Evolutionary conservation across 2,888 invertebrate genomes (phyloP).

Genomic region (Ditylenchus weischeri): DNA sequence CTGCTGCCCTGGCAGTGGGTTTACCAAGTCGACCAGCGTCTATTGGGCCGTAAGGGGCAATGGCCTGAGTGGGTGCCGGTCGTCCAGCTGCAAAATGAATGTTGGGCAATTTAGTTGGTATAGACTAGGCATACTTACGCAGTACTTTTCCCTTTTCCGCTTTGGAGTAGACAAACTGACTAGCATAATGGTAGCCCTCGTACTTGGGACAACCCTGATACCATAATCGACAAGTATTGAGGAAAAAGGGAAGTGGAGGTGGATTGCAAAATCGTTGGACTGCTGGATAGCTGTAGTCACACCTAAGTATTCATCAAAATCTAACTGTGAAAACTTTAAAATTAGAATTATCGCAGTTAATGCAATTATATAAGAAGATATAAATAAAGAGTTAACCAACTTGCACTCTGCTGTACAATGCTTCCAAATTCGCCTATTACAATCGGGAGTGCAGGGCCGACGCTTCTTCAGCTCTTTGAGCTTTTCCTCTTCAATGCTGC

Average conservation of each 20-base stretch:
- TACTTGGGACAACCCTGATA: constrained; percentile 52
- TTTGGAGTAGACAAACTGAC: constrained; percentile 52
- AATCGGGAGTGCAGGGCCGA: constrained; percentile 52
- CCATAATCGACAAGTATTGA: constrained; percentile 52
- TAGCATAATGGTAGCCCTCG: constrained; percentile 48
- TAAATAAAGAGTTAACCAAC: background rate
- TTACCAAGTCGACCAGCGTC: too few relatives aligned
- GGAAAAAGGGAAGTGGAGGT: constrained; percentile 49
- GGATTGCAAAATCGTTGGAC: constrained; percentile 54
- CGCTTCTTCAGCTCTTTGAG: constrained; percentile 24
- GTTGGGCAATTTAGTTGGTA: background rate
- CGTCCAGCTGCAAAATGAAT: too few relatives aligned
- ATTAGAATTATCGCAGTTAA: too few relatives aligned
- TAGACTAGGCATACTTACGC: constrained; percentile 14
- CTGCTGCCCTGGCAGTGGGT: too few relatives aligned
- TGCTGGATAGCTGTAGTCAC: constrained; percentile 48
- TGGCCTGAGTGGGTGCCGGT: too few relatives aligned
- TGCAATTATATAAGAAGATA: background rate
- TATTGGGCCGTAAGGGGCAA: too few relatives aligned
- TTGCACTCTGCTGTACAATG: constrained; percentile 40
- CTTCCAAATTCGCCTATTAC: constrained; percentile 42
- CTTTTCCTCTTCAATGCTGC: constrained; percentile 5
- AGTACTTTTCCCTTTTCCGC: constrained; percentile 53
- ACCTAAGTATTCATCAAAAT: constrained; percentile 43
- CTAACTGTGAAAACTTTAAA: too few relatives aligned